Evolutionary conservation across 92 coral and sea anemone genomes (phyloP).

Genomic region (Phenganax subtilis): DNA sequence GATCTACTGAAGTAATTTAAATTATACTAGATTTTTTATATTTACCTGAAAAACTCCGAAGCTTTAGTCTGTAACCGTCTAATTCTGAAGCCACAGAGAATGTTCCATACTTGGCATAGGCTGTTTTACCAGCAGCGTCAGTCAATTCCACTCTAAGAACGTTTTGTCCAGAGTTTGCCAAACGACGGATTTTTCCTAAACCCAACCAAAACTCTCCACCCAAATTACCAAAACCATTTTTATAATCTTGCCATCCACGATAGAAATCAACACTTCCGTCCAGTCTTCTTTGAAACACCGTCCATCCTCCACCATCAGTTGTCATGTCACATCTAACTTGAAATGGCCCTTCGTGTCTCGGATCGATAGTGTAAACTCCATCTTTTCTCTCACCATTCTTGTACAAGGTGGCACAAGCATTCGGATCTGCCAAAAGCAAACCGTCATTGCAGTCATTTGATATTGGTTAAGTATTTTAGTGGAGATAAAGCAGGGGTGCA

Average conservation of each 20-base stretch:
- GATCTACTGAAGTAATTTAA: background rate
- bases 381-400: background rate
- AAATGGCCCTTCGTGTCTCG: background rate
- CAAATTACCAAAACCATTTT: background rate
- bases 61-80: background rate
- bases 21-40: background rate
- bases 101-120: background rate
- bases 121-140: background rate
- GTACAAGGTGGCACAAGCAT: background rate
- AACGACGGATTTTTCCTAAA: background rate
- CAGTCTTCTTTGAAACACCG: conserved; percentile 1
- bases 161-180: background rate
- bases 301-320: background rate
- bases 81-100: conserved; percentile 4
- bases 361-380: background rate
- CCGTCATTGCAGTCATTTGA: too few species aligned
- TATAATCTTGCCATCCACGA: background rate
- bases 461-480: too few species aligned
- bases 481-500: too few species aligned
- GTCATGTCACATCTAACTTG: background rate
- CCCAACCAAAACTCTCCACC: background rate
- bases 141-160: background rate
- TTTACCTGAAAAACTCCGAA: background rate
- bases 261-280: background rate
- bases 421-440: too few species aligned